Base-by-base conservation (phyloP, 2,113 vertebrate genomes). In the Hassar affinis region DNA sequence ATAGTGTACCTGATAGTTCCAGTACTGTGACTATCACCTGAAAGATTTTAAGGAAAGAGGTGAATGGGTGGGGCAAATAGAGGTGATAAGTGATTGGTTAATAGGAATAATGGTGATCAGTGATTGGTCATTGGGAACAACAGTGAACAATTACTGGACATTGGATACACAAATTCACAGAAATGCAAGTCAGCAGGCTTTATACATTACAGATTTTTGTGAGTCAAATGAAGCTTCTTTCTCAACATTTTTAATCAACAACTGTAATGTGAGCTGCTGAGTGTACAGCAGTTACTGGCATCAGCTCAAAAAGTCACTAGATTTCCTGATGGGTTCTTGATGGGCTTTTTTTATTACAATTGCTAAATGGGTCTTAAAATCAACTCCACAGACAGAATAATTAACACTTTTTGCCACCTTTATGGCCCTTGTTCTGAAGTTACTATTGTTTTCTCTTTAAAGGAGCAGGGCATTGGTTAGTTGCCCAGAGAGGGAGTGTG, bases 401-500 rank as follows among this genome's bases (percentile, higher is more conserved):
- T 20, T 68, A 35, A 38, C 33, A 38, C 64, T 68, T 7, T 68
- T 64, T 68, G 64, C 33, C 33, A 68, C 33, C 64, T 8, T 38
- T 35, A 20, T 35, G 27, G 17, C 15, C 35, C 35, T 33, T 52
- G 71, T 51, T 75, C 7, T 30, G 6, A 33, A 75, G 15, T 33
- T 75, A 52, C 7, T 33, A 20, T 33, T 75, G 72, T 52, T 52
- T 52, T 17, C 3, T 61, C 33, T 0, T 56, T 56, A 17, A 51
- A 97, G 95, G 93, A 25, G 89, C 86, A 76, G 91, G 95, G 62
- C 91, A 90, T 84, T 95, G 94, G 94, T 85, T 94, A 64, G 90
- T 93, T 69, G 84, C 92, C 78, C 86, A 80, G 38, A 94, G 88
- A 87, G 61, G 88, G 45, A 72, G 84, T 78, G 62, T 89, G 80